A percentile compares a stretch with the other conserved stretches of the same genome.
Evolutionary conservation across 2,888 invertebrate genomes (phyloP).

Genomic region (Tubulanus polymorphus): DNA sequence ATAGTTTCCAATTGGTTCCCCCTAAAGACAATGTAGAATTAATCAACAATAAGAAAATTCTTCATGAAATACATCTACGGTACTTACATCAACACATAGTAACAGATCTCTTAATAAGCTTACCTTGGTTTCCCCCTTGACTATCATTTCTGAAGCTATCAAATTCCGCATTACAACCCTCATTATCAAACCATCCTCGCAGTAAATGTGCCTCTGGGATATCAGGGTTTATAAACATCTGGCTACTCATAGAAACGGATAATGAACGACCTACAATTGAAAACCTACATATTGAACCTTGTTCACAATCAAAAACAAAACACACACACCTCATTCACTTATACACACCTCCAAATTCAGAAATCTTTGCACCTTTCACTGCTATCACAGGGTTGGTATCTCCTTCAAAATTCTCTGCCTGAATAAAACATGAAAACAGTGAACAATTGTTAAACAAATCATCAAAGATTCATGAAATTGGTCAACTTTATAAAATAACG

Average conservation of each 20-base stretch:
- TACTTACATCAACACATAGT: too few relatives aligned
- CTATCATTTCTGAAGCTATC: constrained; percentile 38
- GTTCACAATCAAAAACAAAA: neutral
- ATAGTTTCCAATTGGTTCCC: constrained; percentile 64
- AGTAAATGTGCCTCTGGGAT: constrained; percentile 78
- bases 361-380: constrained; percentile 76
- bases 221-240: constrained; percentile 80
- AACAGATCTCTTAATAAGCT: too few relatives aligned
- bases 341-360: constrained; percentile 69
- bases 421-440: constrained; percentile 12
- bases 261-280: constrained; percentile 49
- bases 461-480: neutral
- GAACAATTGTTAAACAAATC: constrained; percentile 1
- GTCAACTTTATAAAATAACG: constrained; percentile 13
- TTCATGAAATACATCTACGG: too few relatives aligned
- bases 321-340: too few relatives aligned
- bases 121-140: constrained; percentile 18
- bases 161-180: constrained; percentile 52
- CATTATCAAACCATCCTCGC: constrained; percentile 85
- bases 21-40: too few relatives aligned
- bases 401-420: constrained; percentile 81
- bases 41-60: too few relatives aligned
- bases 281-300: neutral
- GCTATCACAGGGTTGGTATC: constrained; percentile 75
- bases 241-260: constrained; percentile 42